Evolutionary conservation across 1,140 invertebrate species (phyloP), one percentile per base, ranked within the genome.

Genomic region (Cydia amplana): DNA sequence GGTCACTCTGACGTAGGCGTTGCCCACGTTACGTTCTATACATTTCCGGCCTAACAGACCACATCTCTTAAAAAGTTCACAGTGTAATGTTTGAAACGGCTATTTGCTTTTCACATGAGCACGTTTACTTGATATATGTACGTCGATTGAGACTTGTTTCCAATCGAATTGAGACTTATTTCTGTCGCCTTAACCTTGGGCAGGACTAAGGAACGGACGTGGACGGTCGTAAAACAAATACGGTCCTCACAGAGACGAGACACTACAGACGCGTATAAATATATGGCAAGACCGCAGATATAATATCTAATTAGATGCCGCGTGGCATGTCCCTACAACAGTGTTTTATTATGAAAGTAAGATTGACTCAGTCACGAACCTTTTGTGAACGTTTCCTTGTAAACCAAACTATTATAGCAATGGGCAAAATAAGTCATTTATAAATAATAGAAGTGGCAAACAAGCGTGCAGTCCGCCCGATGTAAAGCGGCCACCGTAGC

Each of bases 161-260:
- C 70, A 78, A 79, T 83, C 75, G 78, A 78, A 78, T 83, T 80
- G 74, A 83, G 72, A 73, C 72, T 74, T 78, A 86, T 84, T 80
- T 74, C 63, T 80, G 81, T 83, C 74, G 75, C 83, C 73, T 79
- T 81, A 87, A 89, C 88, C 89, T 92, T 92, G 88, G 79, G 74
- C 83, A 89, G 88, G 87, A 87, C 85, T 84, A 74, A 75, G 72
- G 77, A 85, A 82, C 89, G 90, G 90, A 92, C 87, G 89, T 91
- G 74, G 83, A 84, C 82, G 80, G 80, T 91, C 89, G 85, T 91
- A 90, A 91, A 92, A 92, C 88, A 87, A 88, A 92, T 87, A 88
- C 85, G 84, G 78, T 83, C 81, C 83, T 87, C 79, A 79, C 78
- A 84, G 81, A 86, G 85, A 88, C 87, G 81, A 86, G 85, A 88